These are phyloP conservation scores for Megalurothrips usitatus DNA, from an alignment of 2,888 invertebrate genomes.

Conservation along the genomic window DNA sequence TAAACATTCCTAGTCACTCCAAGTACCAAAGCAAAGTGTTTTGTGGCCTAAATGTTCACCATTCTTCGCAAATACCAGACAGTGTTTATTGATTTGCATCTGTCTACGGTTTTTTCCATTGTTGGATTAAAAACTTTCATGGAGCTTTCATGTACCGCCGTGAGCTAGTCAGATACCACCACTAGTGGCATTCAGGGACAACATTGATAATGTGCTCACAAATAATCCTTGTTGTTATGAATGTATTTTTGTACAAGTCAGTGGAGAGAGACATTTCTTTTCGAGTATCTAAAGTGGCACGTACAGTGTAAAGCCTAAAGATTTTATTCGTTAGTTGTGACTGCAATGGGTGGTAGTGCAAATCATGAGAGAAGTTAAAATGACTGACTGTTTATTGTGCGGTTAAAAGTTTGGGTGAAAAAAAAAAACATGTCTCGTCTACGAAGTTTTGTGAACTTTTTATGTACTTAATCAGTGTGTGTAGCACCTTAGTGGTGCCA, in stretches of 20 bases:
- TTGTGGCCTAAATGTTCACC: too few species aligned
- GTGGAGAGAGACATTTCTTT: background rate
- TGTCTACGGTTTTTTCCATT: too few species aligned
- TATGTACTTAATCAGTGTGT: too few species aligned
- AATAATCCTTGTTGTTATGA: background rate
- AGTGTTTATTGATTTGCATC: too few species aligned
- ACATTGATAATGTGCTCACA: background rate
- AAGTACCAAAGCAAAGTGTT: too few species aligned
- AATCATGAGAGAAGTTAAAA: background rate
- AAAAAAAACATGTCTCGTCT: background rate
- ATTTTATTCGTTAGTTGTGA: background rate
- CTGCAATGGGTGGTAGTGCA: background rate
- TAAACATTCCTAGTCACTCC: too few species aligned
- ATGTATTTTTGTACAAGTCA: constrained; percentile 3
- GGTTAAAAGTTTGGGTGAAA: background rate
- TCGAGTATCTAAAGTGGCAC: background rate
- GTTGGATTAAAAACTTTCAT: background rate
- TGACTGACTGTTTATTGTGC: background rate
- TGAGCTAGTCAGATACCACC: background rate
- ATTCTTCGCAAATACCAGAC: too few species aligned
- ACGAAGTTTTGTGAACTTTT: background rate
- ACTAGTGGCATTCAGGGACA: background rate
- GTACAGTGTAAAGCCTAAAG: background rate
- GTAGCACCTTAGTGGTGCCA: background rate
- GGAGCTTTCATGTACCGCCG: background rate